Evolutionary conservation across 2,888 invertebrate genomes (phyloP).

Genomic region (Melipona bicolor): DNA sequence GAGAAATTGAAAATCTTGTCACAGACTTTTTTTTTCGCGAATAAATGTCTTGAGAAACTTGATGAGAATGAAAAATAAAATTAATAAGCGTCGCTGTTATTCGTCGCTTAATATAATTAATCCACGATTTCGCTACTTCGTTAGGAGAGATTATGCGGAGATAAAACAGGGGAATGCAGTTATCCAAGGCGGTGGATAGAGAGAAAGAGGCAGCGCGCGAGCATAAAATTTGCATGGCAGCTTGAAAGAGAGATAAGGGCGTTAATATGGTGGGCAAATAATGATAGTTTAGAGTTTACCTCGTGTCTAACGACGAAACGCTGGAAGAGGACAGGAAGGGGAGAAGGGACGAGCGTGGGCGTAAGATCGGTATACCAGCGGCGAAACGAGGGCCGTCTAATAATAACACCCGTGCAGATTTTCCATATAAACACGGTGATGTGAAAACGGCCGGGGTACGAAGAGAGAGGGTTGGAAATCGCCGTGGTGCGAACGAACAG

Average conservation of each 20-base stretch:
- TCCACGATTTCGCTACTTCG: background rate
- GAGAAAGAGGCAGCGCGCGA: background rate
- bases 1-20: background rate
- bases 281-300: slow-evolving; percentile 26
- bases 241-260: slow-evolving; percentile 29
- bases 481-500: slow-evolving; percentile 1
- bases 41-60: background rate
- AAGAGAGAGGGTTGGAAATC: background rate
- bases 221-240: slow-evolving; percentile 15
- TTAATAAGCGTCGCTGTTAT: background rate
- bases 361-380: slow-evolving; percentile 8
- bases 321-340: background rate
- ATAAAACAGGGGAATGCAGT: background rate
- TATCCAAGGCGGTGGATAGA: background rate
- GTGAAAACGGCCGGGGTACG: background rate
- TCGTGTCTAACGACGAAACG: background rate
- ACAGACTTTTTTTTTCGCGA: background rate
- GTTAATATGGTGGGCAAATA: slow-evolving; percentile 36
- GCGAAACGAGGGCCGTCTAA: slow-evolving; percentile 5
- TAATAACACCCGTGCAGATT: slow-evolving; percentile 31
- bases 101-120: background rate
- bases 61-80: background rate
- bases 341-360: background rate
- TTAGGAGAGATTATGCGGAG: background rate
- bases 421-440: slow-evolving; percentile 13